Evolutionary conservation across 1,140 invertebrate genomes (phyloP), one percentile per base, ranked within the genome.

Genomic region (Aporrectodea caliginosa): DNA sequence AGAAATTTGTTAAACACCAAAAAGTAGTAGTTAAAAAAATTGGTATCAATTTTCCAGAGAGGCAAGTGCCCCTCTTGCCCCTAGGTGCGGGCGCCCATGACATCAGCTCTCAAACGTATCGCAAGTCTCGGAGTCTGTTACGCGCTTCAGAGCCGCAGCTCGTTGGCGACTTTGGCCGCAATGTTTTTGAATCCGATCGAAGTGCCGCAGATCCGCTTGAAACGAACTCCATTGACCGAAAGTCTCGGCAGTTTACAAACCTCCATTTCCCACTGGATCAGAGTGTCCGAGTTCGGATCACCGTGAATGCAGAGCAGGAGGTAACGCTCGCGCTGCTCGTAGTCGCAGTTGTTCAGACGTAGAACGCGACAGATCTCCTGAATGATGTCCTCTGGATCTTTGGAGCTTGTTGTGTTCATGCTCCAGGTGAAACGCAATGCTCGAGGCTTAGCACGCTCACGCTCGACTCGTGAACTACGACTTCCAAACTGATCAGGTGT

Each of bases 141-240:
- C n/a, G n/a, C n/a, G 43, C 22, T 22, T 58, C 43, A 58, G 22
- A 58, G 43, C 43, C 43, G 43, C 6, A 58, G 43, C 43, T 58
- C 43, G 43, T 58, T 58, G 6, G 97, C 97, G 90, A 99, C 98
- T 92, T 99, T 99, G 82, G 96, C 98, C 87, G 98, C 98, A 92
- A 99, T 99, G 90, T 99, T 99, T 90, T 99, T 99, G 92, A 99
- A 99, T 85, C 97, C 97, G 90, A 99, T 99, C 85, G 97, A 99
- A 79, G 98, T 99, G 85, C 98, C 98, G 33, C 96, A 97, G 90
- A 99, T 99, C 86, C 98, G 92, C 90, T 99, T 99, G 90, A 99
- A 99, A 69, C 98, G 93, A 78, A 99, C 98, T 77, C 98, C 98
- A 89, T 99, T 99, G 79, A 99, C 91, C 77, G 96, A 98, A 76